Conservation (phyloP, 2,888 invertebrate genomes). For the Vannuccia rotundouncinata region DNA sequence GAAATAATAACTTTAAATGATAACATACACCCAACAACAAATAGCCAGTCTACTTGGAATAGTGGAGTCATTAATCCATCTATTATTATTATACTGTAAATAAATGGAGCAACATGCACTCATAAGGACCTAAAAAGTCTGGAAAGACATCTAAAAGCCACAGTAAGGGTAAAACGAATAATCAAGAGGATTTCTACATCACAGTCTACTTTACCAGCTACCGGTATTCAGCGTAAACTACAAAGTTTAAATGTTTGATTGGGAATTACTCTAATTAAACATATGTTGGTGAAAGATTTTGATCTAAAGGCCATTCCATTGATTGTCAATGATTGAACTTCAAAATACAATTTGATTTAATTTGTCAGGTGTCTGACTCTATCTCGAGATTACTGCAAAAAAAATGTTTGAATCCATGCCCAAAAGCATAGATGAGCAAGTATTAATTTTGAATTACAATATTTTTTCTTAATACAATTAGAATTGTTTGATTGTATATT, state of each 20-base stretch:
- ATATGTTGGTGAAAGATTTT: neutral
- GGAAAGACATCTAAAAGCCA: too few relatives aligned
- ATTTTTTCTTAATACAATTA: too few relatives aligned
- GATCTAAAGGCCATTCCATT: neutral
- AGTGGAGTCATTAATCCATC: too few relatives aligned
- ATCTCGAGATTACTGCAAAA: neutral
- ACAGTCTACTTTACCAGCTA: neutral
- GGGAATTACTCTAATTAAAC: neutral
- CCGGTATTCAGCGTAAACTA: neutral
- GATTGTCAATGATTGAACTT: neutral
- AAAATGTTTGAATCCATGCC: neutral
- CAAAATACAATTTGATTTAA: neutral
- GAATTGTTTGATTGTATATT: neutral
- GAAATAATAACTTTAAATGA: neutral
- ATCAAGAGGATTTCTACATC: neutral
- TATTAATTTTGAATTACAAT: neutral
- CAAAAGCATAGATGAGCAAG: neutral
- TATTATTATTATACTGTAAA: too few relatives aligned
- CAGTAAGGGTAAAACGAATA: too few relatives aligned
- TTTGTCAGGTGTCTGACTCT: neutral
- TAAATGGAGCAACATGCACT: too few relatives aligned
- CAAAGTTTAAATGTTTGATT: neutral
- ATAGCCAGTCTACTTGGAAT: too few relatives aligned
- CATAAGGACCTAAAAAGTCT: too few relatives aligned
- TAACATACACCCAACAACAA: neutral